Conservation (phyloP, 2,113 vertebrate genomes). For the Hemichromis elongatus region DNA sequence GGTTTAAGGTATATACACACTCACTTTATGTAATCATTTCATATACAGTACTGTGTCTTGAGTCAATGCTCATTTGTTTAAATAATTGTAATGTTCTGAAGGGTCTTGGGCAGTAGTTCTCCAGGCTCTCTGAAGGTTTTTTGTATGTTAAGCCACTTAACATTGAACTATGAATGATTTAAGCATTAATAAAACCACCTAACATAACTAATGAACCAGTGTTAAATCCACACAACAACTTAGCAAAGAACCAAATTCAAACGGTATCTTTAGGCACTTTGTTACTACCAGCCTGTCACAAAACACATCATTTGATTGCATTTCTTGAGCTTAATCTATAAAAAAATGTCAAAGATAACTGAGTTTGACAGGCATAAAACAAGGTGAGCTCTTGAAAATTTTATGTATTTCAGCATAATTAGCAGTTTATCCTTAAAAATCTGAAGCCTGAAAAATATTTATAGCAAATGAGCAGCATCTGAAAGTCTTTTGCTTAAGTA, state of each 20-base stretch:
- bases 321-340: not conserved
- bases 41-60: not conserved
- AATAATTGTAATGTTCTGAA: not conserved
- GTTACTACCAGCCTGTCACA: not conserved
- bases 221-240: not conserved
- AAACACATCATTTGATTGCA: not conserved
- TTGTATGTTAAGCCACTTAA: not conserved
- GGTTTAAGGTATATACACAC: not conserved
- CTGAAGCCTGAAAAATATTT: not conserved
- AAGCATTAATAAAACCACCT: not conserved
- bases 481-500: not conserved
- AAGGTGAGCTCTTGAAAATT: accelerated
- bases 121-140: not conserved
- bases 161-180: too few relatives aligned
- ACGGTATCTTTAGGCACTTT: not conserved
- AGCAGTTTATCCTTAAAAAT: not conserved
- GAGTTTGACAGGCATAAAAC: not conserved
- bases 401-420: not conserved
- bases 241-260: not conserved
- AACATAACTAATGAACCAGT: not conserved
- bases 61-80: not conserved
- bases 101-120: not conserved
- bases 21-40: not conserved
- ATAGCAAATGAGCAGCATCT: not conserved
- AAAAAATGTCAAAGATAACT: not conserved